These are phyloP conservation scores for Xenops minutus DNA, from an alignment of 2,797 vertebrate species.

Conservation along the genomic window DNA sequence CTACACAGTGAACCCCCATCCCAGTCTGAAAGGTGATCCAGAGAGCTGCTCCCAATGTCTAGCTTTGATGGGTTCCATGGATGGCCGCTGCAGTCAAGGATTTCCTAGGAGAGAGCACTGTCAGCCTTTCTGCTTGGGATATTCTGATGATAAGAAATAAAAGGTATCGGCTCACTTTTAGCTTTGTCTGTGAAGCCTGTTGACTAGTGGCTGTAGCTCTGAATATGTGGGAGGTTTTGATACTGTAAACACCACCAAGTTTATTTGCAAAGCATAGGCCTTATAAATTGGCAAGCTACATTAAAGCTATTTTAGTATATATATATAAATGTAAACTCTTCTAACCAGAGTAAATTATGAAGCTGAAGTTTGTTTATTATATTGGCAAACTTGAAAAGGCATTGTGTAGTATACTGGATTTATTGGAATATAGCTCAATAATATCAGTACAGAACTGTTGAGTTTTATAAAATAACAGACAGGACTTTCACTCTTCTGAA, in stretches of 20 bases:
- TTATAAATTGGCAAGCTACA: background rate
- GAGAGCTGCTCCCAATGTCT: background rate
- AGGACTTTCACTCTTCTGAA: background rate
- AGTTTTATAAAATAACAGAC: background rate
- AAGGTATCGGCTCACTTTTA: background rate
- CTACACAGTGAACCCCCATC: rapidly evolving
- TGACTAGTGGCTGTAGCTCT: background rate
- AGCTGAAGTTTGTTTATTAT: background rate
- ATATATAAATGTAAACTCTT: background rate
- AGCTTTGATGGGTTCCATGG: background rate
- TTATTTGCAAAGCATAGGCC: background rate
- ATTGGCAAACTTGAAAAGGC: background rate
- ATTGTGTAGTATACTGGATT: background rate
- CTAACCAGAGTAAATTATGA: background rate
- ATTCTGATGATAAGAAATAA: background rate
- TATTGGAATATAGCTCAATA: background rate
- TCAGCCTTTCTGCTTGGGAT: background rate
- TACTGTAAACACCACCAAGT: background rate
- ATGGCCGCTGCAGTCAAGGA: background rate
- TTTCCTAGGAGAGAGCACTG: background rate
- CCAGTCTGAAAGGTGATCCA: background rate
- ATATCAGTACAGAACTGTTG: background rate
- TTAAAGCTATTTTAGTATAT: background rate
- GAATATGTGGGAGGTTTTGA: background rate
- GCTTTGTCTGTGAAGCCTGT: background rate